Evolutionary conservation across 2,888 invertebrate species (phyloP).

Genomic region (Caenorhabditis panamensis): DNA sequence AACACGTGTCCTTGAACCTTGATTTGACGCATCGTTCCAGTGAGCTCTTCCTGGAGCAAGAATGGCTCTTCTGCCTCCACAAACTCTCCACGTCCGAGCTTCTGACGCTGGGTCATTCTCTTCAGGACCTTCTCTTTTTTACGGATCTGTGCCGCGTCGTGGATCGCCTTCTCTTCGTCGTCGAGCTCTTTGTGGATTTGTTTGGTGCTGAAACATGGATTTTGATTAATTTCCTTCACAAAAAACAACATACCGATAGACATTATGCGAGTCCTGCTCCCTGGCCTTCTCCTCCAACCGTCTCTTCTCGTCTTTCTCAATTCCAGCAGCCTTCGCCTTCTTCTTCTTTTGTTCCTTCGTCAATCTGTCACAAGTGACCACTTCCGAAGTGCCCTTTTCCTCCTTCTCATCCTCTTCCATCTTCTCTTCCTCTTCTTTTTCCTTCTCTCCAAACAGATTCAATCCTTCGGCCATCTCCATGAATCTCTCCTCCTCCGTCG

Average conservation of each 20-base stretch:
- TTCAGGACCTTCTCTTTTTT: slow-evolving; percentile 52
- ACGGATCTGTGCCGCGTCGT: slow-evolving; percentile 32
- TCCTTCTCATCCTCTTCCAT: slow-evolving; percentile 1
- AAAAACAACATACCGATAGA: slow-evolving; percentile 37
- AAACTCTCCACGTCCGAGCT: slow-evolving; percentile 64
- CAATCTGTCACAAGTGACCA: slow-evolving; percentile 42
- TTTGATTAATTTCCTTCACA: neutral
- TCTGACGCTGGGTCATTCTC: slow-evolving; percentile 42
- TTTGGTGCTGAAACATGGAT: slow-evolving; percentile 58
- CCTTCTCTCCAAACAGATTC: slow-evolving; percentile 55
- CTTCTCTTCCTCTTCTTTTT: slow-evolving; percentile 37
- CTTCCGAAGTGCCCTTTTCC: slow-evolving; percentile 8
- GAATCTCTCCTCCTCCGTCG: slow-evolving; percentile 54
- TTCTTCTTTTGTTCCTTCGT: slow-evolving; percentile 61
- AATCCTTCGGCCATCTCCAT: slow-evolving; percentile 65
- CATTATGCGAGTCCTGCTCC: slow-evolving; percentile 55
- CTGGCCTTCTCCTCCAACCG: slow-evolving; percentile 51
- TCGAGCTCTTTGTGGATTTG: slow-evolving; percentile 63
- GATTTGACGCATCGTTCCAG: slow-evolving; percentile 59
- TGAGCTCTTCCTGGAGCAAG: slow-evolving; percentile 65
- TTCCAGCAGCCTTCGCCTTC: slow-evolving; percentile 45
- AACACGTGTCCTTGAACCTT: slow-evolving; percentile 69
- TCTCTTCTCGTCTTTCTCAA: slow-evolving; percentile 57
- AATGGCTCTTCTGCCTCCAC: slow-evolving; percentile 67
- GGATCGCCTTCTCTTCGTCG: slow-evolving; percentile 53